Evolutionary conservation across 2,888 invertebrate genomes (phyloP).

Genomic region (Campoletis raptor): DNA sequence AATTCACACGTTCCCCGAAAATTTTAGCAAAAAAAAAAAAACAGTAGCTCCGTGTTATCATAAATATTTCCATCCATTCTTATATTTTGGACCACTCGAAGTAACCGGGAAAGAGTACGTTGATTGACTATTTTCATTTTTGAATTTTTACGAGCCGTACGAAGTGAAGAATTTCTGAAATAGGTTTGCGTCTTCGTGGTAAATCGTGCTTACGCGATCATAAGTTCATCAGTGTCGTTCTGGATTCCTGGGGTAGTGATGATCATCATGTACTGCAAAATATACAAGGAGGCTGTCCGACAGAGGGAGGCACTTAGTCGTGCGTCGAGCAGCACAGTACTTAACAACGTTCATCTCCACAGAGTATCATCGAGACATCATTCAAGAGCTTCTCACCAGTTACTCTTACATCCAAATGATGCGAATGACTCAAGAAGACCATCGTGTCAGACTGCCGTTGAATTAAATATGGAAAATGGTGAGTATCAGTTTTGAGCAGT

Average conservation of each 20-base stretch:
- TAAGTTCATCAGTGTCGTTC: constrained; percentile 95
- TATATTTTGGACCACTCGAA: not conserved
- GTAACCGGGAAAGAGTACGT: not conserved
- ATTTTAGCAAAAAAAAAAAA: no score
- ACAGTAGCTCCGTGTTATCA: not conserved
- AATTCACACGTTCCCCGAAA: no score
- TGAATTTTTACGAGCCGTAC: not conserved
- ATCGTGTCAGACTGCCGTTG: constrained; percentile 88
- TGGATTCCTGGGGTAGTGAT: constrained; percentile 97
- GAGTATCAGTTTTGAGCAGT: constrained; percentile 78
- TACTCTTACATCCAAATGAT: constrained; percentile 80
- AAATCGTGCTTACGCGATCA: constrained; percentile 93
- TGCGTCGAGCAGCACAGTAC: constrained; percentile 93
- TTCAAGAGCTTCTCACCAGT: constrained; percentile 81
- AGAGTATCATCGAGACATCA: constrained; percentile 90
- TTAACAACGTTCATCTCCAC: constrained; percentile 93
- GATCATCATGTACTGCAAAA: constrained; percentile 96
- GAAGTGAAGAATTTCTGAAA: constrained; percentile 65
- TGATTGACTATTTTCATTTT: not conserved
- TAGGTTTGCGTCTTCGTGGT: constrained; percentile 92
- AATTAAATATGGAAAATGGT: constrained; percentile 90
- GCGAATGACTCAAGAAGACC: constrained; percentile 78
- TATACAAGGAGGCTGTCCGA: constrained; percentile 91
- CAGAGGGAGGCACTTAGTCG: constrained; percentile 93
- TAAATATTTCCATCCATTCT: not conserved